phyloP scores from a whole-genome alignment of 2,888 invertebrate species.

The Caenorhabditis sinica region DNA sequence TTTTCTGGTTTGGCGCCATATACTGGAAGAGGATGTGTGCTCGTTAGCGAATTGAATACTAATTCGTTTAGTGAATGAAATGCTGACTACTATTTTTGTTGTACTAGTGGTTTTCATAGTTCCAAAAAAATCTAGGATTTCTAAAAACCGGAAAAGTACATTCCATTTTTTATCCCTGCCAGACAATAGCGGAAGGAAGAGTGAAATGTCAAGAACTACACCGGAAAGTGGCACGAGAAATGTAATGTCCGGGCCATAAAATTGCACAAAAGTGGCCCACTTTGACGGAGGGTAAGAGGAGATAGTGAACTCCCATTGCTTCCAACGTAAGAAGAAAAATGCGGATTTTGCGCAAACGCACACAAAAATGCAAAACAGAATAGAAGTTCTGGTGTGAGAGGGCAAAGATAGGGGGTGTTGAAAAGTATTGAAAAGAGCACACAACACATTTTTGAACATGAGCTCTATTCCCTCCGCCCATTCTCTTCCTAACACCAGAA shows the following conservation, averaged over 20 bases:
- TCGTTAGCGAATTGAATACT: slow-evolving; percentile 54
- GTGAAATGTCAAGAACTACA: slow-evolving; percentile 36
- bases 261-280: slow-evolving; percentile 42
- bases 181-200: not conserved
- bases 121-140: not conserved
- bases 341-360: not conserved
- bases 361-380: slow-evolving; percentile 9
- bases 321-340: not conserved
- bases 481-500: slow-evolving; percentile 22
- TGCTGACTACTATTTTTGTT: not conserved
- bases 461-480: slow-evolving; percentile 12
- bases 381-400: slow-evolving; percentile 18
- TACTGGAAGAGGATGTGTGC: slow-evolving; percentile 36
- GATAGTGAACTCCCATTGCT: slow-evolving; percentile 8
- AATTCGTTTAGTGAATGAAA: slow-evolving; percentile 18
- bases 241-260: slow-evolving; percentile 37
- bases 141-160: slow-evolving; percentile 33
- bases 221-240: slow-evolving; percentile 17
- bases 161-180: not conserved
- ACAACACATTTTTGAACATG: slow-evolving; percentile 60
- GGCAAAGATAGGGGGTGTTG: slow-evolving; percentile 15
- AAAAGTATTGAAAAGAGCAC: slow-evolving; percentile 51
- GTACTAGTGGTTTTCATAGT: slow-evolving; percentile 1
- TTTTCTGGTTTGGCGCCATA: slow-evolving; percentile 33
- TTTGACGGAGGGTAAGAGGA: slow-evolving; percentile 8